A percentile compares a stretch with the other conserved stretches of the same genome.
phyloP scores from a whole-genome alignment of 1,140 invertebrate species.

The Pogonomyrmex californicus region DNA sequence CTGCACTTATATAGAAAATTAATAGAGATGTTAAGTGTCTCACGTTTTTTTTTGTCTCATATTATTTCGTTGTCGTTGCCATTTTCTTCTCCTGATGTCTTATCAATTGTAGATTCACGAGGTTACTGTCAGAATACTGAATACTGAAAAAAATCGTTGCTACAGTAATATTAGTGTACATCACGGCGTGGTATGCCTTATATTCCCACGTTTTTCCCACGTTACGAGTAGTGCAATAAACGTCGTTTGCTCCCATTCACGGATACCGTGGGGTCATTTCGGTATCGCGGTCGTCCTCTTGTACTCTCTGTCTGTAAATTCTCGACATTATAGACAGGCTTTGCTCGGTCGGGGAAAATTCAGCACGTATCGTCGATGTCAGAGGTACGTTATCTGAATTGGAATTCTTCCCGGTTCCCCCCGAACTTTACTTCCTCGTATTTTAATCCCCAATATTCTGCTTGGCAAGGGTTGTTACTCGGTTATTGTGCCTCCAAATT shows the following conservation, averaged over 20 bases:
- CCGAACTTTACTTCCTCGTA: slow-evolving; percentile 58
- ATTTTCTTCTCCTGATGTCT: slow-evolving; percentile 57
- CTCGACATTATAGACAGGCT: slow-evolving; percentile 58
- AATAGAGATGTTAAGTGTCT: not conserved
- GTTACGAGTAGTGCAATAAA: slow-evolving; percentile 55
- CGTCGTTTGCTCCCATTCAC: slow-evolving; percentile 45
- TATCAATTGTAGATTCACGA: slow-evolving; percentile 74
- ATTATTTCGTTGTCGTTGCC: slow-evolving; percentile 48
- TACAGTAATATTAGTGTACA: slow-evolving; percentile 16
- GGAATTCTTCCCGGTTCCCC: slow-evolving; percentile 62
- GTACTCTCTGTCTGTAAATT: slow-evolving; percentile 57
- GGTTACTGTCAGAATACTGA: slow-evolving; percentile 60
- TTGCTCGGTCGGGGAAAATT: slow-evolving; percentile 47
- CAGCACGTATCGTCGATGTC: slow-evolving; percentile 60
- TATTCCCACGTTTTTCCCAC: slow-evolving; percentile 59
- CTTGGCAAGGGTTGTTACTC: slow-evolving; percentile 64
- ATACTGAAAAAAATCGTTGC: slow-evolving; percentile 50
- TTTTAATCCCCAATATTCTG: slow-evolving; percentile 62
- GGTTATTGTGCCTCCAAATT: slow-evolving; percentile 64
- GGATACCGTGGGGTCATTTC: slow-evolving; percentile 50
- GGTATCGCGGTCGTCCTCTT: slow-evolving; percentile 28
- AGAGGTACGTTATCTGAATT: slow-evolving; percentile 61
- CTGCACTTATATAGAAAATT: not conserved
- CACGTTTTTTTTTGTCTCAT: slow-evolving; percentile 50
- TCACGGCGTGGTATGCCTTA: slow-evolving; percentile 11